Conservation (phyloP, 2,797 vertebrate genomes). For the Xiphorhynchus erythropygius region DNA sequence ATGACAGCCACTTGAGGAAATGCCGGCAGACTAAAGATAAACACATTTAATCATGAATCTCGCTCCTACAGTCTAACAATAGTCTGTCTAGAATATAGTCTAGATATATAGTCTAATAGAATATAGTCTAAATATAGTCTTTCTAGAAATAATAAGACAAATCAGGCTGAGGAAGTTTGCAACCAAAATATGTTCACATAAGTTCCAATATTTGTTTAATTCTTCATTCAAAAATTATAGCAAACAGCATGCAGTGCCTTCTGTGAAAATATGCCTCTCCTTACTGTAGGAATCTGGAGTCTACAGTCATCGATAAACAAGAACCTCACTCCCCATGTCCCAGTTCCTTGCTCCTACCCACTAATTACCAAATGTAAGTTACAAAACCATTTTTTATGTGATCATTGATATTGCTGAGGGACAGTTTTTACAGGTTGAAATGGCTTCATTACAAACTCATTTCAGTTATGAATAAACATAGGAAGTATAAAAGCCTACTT, state of each 20-base stretch:
- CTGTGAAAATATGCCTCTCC: background rate
- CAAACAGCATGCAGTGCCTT: background rate
- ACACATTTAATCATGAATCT: background rate
- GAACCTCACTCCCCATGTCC: background rate
- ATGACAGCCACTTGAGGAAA: background rate
- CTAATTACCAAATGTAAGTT: background rate
- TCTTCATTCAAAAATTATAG: background rate
- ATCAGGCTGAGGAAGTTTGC: background rate
- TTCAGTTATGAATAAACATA: background rate
- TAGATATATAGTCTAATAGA: no score
- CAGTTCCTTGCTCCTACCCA: background rate
- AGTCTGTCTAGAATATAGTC: no score
- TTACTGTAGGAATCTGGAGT: background rate
- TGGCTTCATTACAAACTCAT: background rate
- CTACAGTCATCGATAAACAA: background rate
- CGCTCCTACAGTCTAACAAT: background rate
- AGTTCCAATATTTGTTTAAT: background rate
- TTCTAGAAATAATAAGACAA: background rate
- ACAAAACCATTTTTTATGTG: background rate
- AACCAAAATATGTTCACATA: background rate
- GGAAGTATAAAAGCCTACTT: background rate
- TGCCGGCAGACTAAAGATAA: background rate
- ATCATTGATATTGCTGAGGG: background rate
- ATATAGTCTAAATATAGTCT: no score
- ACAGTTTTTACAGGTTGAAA: background rate